Evolutionary conservation across 2,888 invertebrate species (phyloP).

Genomic region (Creontiades dilutus): DNA sequence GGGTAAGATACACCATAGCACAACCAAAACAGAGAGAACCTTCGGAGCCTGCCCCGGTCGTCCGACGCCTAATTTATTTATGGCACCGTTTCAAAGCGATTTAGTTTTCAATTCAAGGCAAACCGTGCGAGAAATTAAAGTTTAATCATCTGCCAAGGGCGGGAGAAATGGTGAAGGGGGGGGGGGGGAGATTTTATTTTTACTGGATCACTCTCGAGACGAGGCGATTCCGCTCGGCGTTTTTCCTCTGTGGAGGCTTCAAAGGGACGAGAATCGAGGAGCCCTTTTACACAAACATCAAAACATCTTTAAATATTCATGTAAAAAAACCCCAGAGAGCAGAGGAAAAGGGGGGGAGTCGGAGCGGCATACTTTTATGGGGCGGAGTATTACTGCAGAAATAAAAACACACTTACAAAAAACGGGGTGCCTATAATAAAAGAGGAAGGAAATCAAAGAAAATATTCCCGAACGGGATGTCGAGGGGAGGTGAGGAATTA

Average conservation of each 20-base stretch:
- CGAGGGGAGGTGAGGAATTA: neutral
- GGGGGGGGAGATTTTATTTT: constrained; percentile 58
- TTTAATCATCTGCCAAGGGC: constrained; percentile 66
- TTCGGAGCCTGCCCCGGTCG: constrained; percentile 19
- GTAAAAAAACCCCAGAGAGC: neutral
- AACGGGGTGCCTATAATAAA: neutral
- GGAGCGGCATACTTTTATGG: constrained; percentile 32
- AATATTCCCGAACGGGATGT: neutral
- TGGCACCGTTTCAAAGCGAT: constrained; percentile 70
- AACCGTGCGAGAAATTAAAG: constrained; percentile 71
- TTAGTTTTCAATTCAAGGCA: constrained; percentile 69
- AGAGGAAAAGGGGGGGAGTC: neutral
- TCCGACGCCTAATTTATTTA: constrained; percentile 71
- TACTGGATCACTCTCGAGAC: constrained; percentile 52
- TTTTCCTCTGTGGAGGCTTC: constrained; percentile 21
- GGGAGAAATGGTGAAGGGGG: no score
- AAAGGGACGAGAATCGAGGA: constrained; percentile 48
- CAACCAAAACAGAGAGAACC: constrained; percentile 38
- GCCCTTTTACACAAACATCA: constrained; percentile 63
- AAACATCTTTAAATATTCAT: constrained; percentile 69
- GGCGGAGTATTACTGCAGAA: neutral
- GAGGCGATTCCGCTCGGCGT: constrained; percentile 22
- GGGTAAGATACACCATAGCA: neutral
- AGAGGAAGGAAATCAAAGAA: neutral
- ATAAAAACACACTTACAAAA: neutral